A percentile compares a stretch with the other conserved stretches of the same genome.
Evolutionary conservation across 2,113 vertebrate species (phyloP).

Genomic region (Otocyon megalotis): DNA sequence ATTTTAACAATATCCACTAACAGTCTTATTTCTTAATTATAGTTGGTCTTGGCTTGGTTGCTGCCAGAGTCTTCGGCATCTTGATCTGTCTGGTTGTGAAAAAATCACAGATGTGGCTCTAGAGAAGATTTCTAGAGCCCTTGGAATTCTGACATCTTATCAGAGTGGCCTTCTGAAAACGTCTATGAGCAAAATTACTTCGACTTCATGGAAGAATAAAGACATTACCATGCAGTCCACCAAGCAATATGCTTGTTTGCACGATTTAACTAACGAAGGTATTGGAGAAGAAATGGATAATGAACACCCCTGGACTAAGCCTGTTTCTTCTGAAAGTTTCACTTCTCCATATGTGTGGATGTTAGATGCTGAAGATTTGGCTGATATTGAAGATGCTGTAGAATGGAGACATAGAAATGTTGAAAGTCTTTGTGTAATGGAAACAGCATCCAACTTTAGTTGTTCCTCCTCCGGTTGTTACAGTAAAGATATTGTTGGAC

Average conservation of each 20-base stretch:
- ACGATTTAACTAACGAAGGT: slow-evolving; percentile 79
- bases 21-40: slow-evolving; percentile 27
- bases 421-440: slow-evolving; percentile 88
- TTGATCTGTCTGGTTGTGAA: slow-evolving; percentile 98
- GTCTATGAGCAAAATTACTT: slow-evolving; percentile 82
- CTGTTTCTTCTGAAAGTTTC: slow-evolving; percentile 80
- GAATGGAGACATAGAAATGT: slow-evolving; percentile 91
- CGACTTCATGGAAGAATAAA: slow-evolving; percentile 85
- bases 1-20: not conserved
- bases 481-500: slow-evolving; percentile 89
- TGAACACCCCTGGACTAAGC: slow-evolving; percentile 85
- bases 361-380: slow-evolving; percentile 91
- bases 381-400: slow-evolving; percentile 96
- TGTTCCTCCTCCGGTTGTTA: slow-evolving; percentile 90
- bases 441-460: slow-evolving; percentile 85
- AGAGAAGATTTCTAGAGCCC: slow-evolving; percentile 92
- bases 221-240: slow-evolving; percentile 84
- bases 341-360: slow-evolving; percentile 91
- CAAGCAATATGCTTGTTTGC: slow-evolving; percentile 78
- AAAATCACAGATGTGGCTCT: slow-evolving; percentile 94
- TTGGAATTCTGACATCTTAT: slow-evolving; percentile 89
- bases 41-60: slow-evolving; percentile 94
- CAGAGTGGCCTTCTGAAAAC: slow-evolving; percentile 83
- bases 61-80: slow-evolving; percentile 92
- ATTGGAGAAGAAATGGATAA: slow-evolving; percentile 78